These are phyloP conservation scores for Acanthis flammea DNA, from an alignment of 2,797 vertebrate species.

Conservation along the genomic window DNA sequence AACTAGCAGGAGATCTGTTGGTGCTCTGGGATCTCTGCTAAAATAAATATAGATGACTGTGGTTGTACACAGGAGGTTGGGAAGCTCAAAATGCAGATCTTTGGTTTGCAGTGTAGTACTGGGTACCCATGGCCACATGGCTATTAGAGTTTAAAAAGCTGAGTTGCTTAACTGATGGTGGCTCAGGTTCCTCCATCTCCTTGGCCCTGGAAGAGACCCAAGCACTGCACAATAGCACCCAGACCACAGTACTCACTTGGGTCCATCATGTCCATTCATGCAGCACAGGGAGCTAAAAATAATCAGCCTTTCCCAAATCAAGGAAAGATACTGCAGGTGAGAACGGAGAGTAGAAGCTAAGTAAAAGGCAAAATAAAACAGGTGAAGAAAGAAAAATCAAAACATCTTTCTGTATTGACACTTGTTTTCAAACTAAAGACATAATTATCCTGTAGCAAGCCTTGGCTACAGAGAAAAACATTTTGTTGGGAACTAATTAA, in stretches of 20 bases:
- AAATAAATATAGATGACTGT: not conserved
- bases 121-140: accelerated
- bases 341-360: not conserved
- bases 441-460: slow-evolving; percentile 29
- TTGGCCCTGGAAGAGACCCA: not conserved
- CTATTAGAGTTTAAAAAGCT: not conserved
- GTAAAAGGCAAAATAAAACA: not conserved
- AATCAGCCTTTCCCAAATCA: not conserved
- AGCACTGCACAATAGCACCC: accelerated
- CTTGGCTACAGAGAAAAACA: not conserved
- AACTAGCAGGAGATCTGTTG: not conserved
- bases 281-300: not conserved
- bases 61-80: not conserved
- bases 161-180: not conserved
- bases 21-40: not conserved
- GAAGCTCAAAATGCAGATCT: not conserved
- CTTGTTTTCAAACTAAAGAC: slow-evolving; percentile 29
- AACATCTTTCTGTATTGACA: slow-evolving; percentile 36
- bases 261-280: not conserved
- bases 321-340: not conserved
- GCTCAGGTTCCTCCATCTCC: not conserved
- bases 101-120: not conserved
- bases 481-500: slow-evolving; percentile 49
- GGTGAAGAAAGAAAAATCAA: slow-evolving; percentile 13
- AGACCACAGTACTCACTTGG: not conserved